phyloP scores from a whole-genome alignment of 2,888 invertebrate species.

The Papilio gigon region DNA sequence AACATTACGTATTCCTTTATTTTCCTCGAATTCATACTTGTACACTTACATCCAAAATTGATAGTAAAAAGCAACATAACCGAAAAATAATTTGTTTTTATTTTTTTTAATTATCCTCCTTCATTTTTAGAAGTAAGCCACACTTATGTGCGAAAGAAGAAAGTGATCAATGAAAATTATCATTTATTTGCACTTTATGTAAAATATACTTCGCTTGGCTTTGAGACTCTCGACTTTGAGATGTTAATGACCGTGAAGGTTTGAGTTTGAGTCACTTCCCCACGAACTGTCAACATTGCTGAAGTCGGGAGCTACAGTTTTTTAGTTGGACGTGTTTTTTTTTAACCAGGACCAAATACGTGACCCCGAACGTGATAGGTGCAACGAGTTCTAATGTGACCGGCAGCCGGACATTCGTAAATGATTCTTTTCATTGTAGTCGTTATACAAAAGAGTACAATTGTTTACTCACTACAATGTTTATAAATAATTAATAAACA shows the following conservation, averaged over 20 bases:
- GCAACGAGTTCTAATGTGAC: background rate
- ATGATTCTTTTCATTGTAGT: background rate
- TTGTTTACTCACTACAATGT: background rate
- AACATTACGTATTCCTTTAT: slow-evolving; percentile 80
- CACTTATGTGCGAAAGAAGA: too few relatives aligned
- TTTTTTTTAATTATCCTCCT: slow-evolving; percentile 65
- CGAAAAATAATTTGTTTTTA: slow-evolving; percentile 65
- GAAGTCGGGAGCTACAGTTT: background rate
- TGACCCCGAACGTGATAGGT: background rate
- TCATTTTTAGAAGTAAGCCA: slow-evolving; percentile 42
- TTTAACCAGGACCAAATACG: background rate
- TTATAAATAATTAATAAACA: background rate
- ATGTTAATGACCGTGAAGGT: too few relatives aligned
- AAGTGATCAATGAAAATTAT: too few relatives aligned
- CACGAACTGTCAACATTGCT: background rate
- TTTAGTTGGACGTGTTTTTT: background rate
- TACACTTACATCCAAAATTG: slow-evolving; percentile 82
- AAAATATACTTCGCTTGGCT: too few relatives aligned
- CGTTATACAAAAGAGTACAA: background rate
- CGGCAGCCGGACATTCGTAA: background rate
- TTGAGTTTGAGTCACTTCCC: too few relatives aligned
- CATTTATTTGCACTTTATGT: too few relatives aligned
- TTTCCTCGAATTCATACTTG: slow-evolving; percentile 82
- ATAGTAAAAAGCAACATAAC: slow-evolving; percentile 83
- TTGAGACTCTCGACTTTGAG: too few relatives aligned